Percentiles rank a stretch among this genome's conserved stretches.
Conservation (phyloP, 2,888 invertebrate species). For the Hyposoter didymator region DNA sequence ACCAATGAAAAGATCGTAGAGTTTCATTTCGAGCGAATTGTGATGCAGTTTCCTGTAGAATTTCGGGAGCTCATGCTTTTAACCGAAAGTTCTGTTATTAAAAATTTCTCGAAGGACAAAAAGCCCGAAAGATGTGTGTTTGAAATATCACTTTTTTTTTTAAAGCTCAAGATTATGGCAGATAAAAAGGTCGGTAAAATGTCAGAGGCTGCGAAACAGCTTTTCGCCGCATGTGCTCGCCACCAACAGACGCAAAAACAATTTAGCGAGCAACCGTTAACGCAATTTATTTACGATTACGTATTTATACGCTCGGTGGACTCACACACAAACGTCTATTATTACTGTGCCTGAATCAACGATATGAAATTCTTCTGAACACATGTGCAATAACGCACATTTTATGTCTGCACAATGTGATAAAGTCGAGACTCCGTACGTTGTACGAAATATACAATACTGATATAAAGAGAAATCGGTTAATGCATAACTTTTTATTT, state of each 20-base stretch:
- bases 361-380: slow-evolving; percentile 11
- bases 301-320: slow-evolving; percentile 23
- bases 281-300: slow-evolving; percentile 63
- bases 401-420: slow-evolving; percentile 2
- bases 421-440: slow-evolving; percentile 13
- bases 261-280: slow-evolving; percentile 46
- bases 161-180: slow-evolving; percentile 24
- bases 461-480: not conserved
- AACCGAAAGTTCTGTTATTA: not conserved
- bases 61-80: not conserved
- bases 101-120: slow-evolving; percentile 6
- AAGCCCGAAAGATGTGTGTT: slow-evolving; percentile 6
- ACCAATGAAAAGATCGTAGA: not conserved
- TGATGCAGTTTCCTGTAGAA: not conserved
- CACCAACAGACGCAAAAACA: slow-evolving; percentile 35
- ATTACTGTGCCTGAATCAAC: slow-evolving; percentile 33
- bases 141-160: not conserved
- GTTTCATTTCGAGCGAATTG: not conserved
- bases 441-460: not conserved
- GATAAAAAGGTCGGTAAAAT: slow-evolving; percentile 22
- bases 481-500: not conserved
- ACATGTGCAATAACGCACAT: slow-evolving; percentile 24
- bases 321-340: slow-evolving; percentile 14
- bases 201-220: slow-evolving; percentile 19
- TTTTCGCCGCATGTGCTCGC: slow-evolving; percentile 20